Evolutionary conservation across 2,113 vertebrate genomes (phyloP).

Genomic region (Cavia aperea): DNA sequence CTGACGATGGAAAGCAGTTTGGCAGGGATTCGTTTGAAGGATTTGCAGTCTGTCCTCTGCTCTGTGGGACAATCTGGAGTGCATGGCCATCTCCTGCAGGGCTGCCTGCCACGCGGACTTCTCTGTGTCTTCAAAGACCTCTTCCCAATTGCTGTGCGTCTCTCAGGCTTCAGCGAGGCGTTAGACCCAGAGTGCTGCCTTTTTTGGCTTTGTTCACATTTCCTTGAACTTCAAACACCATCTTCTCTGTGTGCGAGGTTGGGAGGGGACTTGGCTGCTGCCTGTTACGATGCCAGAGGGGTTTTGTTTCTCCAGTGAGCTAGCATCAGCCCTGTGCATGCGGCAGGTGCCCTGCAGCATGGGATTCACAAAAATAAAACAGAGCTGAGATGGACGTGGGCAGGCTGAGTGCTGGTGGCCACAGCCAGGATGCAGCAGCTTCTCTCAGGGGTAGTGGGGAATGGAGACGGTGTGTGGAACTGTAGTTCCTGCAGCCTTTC

Average conservation of each 20-base stretch:
- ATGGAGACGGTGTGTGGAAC: background rate
- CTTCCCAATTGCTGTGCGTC: background rate
- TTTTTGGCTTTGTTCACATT: background rate
- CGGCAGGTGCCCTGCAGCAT: background rate
- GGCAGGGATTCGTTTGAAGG: background rate
- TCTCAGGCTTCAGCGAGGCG: background rate
- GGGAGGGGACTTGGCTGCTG: background rate
- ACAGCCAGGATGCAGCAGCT: background rate
- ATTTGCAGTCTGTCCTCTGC: background rate
- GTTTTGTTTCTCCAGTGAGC: background rate
- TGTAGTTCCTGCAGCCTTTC: background rate
- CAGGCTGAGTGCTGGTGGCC: background rate
- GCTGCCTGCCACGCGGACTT: background rate
- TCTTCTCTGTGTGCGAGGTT: background rate
- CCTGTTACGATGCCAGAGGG: conserved; percentile 17
- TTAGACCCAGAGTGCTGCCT: background rate
- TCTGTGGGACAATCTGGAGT: conserved; percentile 8
- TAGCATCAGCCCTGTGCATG: conserved; percentile 18
- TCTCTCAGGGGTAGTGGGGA: background rate
- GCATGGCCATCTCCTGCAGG: background rate
- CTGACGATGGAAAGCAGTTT: background rate
- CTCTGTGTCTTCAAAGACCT: conserved; percentile 23
- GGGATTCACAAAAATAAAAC: conserved; percentile 7
- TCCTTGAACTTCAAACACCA: conserved; percentile 21
- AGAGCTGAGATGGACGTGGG: background rate